Evolutionary conservation across 2,113 vertebrate species (phyloP).

Genomic region (Dicerorhinus sumatrensis): DNA sequence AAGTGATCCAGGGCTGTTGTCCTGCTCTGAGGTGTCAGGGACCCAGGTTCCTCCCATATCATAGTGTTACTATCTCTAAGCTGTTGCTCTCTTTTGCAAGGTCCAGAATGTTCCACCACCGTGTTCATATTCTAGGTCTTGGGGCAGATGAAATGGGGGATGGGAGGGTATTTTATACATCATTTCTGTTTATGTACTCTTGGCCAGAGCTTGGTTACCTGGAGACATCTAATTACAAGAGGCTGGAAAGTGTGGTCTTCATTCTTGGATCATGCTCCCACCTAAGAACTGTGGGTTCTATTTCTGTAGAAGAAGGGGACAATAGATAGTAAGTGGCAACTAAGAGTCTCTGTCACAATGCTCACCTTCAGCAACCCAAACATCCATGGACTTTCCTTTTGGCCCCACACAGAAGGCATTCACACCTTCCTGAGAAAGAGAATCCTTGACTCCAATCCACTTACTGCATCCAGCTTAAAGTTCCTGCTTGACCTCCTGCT

Average conservation of each 20-base stretch:
- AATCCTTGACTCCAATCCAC: not conserved
- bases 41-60: not conserved
- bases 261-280: not conserved
- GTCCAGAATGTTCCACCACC: not conserved
- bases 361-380: not conserved
- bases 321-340: no score
- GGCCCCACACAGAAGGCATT: no score
- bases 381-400: not conserved
- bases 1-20: not conserved
- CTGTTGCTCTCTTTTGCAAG: not conserved
- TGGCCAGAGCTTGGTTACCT: not conserved
- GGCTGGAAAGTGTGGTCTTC: not conserved
- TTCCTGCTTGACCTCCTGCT: not conserved
- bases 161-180: fast-evolving
- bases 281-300: not conserved
- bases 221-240: no score
- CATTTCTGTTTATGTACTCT: not conserved
- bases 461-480: no score
- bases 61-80: not conserved
- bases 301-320: not conserved
- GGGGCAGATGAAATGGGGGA: not conserved
- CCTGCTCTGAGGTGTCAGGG: not conserved
- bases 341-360: not conserved
- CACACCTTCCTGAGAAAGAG: not conserved
- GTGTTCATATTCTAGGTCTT: not conserved